Evolutionary conservation across 2,797 vertebrate genomes (phyloP), one percentile per base, ranked within the genome.

Genomic region (Pangasius larnaudii): DNA sequence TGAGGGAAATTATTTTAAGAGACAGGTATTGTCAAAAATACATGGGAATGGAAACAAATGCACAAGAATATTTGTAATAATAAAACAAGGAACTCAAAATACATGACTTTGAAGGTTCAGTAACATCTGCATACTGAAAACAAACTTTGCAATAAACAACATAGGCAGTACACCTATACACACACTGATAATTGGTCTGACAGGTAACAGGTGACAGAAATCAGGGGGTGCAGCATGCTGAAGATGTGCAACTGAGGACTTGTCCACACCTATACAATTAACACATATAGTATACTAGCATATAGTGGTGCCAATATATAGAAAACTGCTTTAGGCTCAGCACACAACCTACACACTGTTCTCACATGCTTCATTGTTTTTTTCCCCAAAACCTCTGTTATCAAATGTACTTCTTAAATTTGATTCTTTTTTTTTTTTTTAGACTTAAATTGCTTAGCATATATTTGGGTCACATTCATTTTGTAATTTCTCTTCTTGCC

Each of bases 291-390:
- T 56, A 51, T 53, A 14, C 46, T 2, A 46, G 8, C 6, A 58
- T n/a, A 61, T 19, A 39, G 5, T 59, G 36, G 69, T 11, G 3
- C 39, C 16, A 85, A 3, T 30, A 71, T 65, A 65, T 51, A 58
- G 65, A 71, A 81, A 30, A 58, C 18, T 13, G 49, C 61, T 69
- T 36, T 86, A 18, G 58, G 42, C 81, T 83, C 61, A 83, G 42
- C n/a, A 22, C 5, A 4, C 61, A 67, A 90, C 89, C 91, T 90
- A 87, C 78, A 91, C 93, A 93, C 92, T 91, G 91, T 92, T 90
- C 90, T 92, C 90, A 82, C 89, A 93, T 90, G 91, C 91, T 93
- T 91, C 92, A 36, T 18, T 85, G 19, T 5, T 39, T 39, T 79
- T 46, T 46, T 46, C 39, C 14, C 39, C 14, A 19, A 59, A 71